Evolutionary conservation across 2,888 invertebrate species (phyloP).

Genomic region (Aproaerema taeniolella): DNA sequence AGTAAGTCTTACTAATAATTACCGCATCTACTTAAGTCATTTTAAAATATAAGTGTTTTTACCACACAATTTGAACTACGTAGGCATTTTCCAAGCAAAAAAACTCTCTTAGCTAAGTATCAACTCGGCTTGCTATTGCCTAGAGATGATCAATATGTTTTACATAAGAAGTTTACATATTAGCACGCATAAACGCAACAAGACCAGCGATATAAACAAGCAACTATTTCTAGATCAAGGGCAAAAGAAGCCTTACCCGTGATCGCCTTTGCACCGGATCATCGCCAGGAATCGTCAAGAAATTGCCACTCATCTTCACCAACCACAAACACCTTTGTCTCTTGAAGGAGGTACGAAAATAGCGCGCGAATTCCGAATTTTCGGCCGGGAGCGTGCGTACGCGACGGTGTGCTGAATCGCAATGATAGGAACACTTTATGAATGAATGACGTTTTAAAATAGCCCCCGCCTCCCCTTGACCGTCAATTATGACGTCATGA

Average conservation of each 20-base stretch:
- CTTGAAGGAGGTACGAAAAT: conserved; percentile 29
- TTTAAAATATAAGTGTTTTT: too few relatives aligned
- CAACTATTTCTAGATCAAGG: too few relatives aligned
- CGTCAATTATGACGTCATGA: conserved; percentile 40
- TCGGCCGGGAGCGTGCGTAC: conserved; percentile 49
- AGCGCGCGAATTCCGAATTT: conserved; percentile 25
- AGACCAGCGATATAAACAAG: too few relatives aligned
- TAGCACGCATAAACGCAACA: too few relatives aligned
- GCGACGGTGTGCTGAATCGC: conserved; percentile 43
- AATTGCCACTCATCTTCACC: conserved; percentile 70
- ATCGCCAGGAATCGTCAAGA: conserved; percentile 66
- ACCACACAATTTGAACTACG: too few relatives aligned
- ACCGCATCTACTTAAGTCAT: too few relatives aligned
- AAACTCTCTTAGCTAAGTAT: too few relatives aligned
- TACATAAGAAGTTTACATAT: too few relatives aligned
- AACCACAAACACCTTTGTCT: conserved; percentile 27
- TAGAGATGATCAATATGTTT: too few relatives aligned
- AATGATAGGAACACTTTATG: conserved; percentile 58
- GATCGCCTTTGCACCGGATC: conserved; percentile 57
- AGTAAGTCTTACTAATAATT: too few relatives aligned
- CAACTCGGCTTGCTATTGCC: too few relatives aligned
- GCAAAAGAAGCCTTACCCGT: conserved; percentile 47
- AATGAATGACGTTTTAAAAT: conserved; percentile 73
- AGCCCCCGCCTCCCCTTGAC: conserved; percentile 29
- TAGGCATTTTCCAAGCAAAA: too few relatives aligned